Evolutionary conservation across 2,113 vertebrate species (phyloP), one percentile per base, ranked within the genome.

Genomic region (Nothoprocta perdicaria): DNA sequence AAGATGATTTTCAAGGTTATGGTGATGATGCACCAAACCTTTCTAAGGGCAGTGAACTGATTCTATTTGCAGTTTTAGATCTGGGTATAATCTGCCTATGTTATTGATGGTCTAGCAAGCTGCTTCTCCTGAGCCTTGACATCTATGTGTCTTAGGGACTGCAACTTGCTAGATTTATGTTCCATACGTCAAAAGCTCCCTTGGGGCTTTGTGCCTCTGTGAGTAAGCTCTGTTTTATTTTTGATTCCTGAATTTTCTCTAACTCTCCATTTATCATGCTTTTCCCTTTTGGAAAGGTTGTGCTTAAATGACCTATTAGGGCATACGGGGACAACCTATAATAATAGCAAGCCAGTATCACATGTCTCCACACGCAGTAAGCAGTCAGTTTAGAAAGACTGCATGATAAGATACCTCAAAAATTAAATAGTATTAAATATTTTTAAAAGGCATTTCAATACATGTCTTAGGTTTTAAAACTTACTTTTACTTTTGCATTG

Each of bases 1-100:
- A 76, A 84, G 10, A 84, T 81, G 81, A n/a, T 72, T 92, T 86
- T 91, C 66, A 88, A 83, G n/a, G n/a, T 89, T 85, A 53, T 19
- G 53, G 17, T 55, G 52, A 12, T 82, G 88, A 87, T 52, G 48
- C 62, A 24, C 16, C 90, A 78, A 85, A 65, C 7, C 14, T 73
- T 78, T 84, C 43, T 33, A 82, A 74, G 35, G 58, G 50, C 68
- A 91, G 40, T 67, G 75, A 2, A 40, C 46, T 89, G 55, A 71
- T 31, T 73, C 14, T 69, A 33, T 73, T 79, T 92, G 41, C n/a
- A 69, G 35, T 88, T 86, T 89, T 33, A n/a, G 58, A 58, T 79
- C 35, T 73, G 65, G 27, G 18, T 73, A 21, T 29, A 90, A 84
- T 90, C 82, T 80, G 57, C 31, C 75, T 69, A 14, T 48, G 27